phyloP scores from a whole-genome alignment of 1,140 invertebrate species.

The Agrypnia vestita region DNA sequence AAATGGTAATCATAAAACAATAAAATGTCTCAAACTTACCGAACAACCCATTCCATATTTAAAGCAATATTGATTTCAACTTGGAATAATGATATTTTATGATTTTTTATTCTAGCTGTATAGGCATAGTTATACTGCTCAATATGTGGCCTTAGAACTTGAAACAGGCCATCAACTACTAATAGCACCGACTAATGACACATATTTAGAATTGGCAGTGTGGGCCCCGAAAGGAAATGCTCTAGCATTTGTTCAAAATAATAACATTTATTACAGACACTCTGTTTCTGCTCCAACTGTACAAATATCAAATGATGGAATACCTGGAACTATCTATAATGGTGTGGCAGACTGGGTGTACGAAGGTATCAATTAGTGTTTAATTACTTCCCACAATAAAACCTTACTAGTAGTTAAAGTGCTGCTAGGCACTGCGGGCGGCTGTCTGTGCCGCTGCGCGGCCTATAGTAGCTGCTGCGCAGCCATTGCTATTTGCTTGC shows the following conservation, averaged over 20 bases:
- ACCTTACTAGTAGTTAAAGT: too few species aligned
- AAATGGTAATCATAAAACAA: too few species aligned
- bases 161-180: conserved; percentile 63
- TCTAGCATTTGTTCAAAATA: conserved; percentile 84
- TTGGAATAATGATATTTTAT: not conserved
- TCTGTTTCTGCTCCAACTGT: conserved; percentile 67
- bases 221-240: conserved; percentile 84
- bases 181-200: conserved; percentile 65
- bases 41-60: too few species aligned
- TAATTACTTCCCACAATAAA: too few species aligned
- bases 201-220: conserved; percentile 77
- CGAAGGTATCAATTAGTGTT: conserved; percentile 72
- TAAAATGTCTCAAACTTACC: too few species aligned
- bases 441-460: too few species aligned
- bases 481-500: too few species aligned
- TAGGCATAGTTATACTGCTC: conserved; percentile 69
- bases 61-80: too few species aligned
- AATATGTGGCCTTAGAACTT: conserved; percentile 73
- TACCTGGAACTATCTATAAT: conserved; percentile 81
- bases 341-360: conserved; percentile 86
- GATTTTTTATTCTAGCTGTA: conserved; percentile 68
- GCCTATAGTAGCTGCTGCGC: too few species aligned
- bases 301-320: conserved; percentile 76
- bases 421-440: too few species aligned
- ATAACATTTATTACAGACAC: conserved; percentile 84